phyloP scores from a whole-genome alignment of 2,888 invertebrate genomes.

The Lacanobia oleracea region DNA sequence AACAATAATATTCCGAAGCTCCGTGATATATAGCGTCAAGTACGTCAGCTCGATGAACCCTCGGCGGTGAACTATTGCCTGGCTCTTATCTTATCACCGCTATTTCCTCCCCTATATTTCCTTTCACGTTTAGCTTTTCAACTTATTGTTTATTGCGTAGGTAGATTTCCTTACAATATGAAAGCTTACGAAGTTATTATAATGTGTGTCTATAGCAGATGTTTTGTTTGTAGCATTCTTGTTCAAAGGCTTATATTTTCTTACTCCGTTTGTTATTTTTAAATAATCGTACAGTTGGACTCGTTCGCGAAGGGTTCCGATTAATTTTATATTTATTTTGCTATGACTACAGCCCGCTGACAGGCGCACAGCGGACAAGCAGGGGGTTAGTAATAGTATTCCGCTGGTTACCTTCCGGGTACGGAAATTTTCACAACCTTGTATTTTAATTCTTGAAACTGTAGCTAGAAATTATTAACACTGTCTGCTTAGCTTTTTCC shows the following conservation, averaged over 20 bases:
- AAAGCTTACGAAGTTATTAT: not conserved
- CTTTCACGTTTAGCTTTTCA: conserved; percentile 38
- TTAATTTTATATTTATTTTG: too few species aligned
- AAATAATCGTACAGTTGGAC: too few species aligned
- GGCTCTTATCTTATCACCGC: conserved; percentile 49
- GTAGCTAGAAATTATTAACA: not conserved
- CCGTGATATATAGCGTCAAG: conserved; percentile 33
- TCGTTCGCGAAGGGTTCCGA: too few species aligned
- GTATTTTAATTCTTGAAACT: too few species aligned
- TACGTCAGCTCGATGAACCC: conserved; percentile 35
- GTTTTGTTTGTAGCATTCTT: not conserved
- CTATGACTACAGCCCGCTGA: too few species aligned
- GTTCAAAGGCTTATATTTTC: not conserved
- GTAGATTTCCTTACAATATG: conserved; percentile 3
- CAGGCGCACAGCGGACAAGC: too few species aligned
- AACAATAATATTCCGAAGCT: conserved; percentile 41
- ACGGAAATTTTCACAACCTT: too few species aligned
- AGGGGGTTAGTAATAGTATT: too few species aligned
- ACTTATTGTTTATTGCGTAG: conserved; percentile 41
- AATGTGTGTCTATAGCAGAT: not conserved
- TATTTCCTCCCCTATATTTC: conserved; percentile 51
- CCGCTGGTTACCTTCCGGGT: too few species aligned
- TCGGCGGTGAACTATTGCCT: conserved; percentile 45
- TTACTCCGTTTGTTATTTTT: conserved; percentile 2
- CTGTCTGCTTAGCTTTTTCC: not conserved